phyloP scores from a whole-genome alignment of 2,797 vertebrate genomes.

The Rhynchotus rufescens region DNA sequence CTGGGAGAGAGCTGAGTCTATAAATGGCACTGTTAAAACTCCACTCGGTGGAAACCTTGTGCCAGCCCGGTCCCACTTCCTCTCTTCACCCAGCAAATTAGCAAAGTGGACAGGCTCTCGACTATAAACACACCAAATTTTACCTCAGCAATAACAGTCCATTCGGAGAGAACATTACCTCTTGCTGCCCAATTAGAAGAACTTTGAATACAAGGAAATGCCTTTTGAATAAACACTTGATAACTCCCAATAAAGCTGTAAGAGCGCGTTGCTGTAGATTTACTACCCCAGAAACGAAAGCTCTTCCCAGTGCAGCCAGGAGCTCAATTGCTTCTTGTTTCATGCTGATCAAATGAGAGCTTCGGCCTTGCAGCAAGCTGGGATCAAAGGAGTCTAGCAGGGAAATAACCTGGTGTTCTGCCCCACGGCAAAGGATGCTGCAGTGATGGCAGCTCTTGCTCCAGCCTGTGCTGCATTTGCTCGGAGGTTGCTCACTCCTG shows the following conservation, averaged over 20 bases:
- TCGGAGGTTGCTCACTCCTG: not conserved
- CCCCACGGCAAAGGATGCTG: not conserved
- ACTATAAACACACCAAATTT: not conserved
- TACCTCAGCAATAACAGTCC: not conserved
- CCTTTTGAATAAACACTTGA: slow-evolving; percentile 66
- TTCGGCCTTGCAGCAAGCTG: not conserved
- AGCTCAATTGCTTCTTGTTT: slow-evolving; percentile 20
- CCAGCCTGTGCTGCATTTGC: not conserved
- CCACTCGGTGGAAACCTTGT: not conserved
- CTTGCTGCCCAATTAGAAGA: slow-evolving; percentile 40
- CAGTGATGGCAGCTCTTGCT: not conserved
- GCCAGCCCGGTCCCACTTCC: not conserved
- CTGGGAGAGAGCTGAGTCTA: not conserved
- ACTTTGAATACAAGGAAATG: slow-evolving; percentile 44
- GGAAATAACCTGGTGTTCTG: not conserved
- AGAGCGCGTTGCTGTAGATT: slow-evolving; percentile 46
- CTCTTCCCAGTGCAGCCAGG: not conserved
- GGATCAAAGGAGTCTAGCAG: not conserved
- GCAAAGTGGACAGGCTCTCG: not conserved
- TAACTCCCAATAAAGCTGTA: slow-evolving; percentile 63
- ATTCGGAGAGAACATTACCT: not conserved
- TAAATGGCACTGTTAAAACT: not conserved
- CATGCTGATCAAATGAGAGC: slow-evolving; percentile 14
- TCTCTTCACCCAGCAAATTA: slow-evolving; percentile 20
- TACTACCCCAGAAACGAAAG: slow-evolving; percentile 37